Conservation (phyloP, 2,113 vertebrate species). For the Myocastor coypus region DNA sequence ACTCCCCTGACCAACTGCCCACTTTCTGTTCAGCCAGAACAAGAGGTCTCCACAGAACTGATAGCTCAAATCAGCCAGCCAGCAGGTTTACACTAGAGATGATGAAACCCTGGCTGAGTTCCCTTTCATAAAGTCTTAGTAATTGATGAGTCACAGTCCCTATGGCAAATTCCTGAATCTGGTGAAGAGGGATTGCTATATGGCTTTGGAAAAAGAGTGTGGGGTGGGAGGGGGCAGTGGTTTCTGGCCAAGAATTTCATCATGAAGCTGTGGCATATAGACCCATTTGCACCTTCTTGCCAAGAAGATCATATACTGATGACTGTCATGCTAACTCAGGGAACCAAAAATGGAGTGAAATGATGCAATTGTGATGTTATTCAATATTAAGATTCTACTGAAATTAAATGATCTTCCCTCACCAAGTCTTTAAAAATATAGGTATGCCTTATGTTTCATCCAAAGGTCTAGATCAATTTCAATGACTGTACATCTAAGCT, state of each 20-base stretch:
- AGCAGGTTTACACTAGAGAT: constrained; percentile 39
- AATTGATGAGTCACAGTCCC: constrained; percentile 46
- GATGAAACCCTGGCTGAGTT: background rate
- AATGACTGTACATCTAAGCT: constrained; percentile 36
- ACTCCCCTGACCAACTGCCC: background rate
- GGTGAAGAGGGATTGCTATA: background rate
- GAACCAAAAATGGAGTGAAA: constrained; percentile 60
- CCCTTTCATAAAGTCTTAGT: constrained; percentile 36
- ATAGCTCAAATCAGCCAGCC: background rate
- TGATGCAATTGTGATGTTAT: background rate
- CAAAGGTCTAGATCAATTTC: constrained; percentile 68
- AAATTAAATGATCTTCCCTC: constrained; percentile 72
- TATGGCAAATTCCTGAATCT: background rate
- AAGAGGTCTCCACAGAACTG: background rate
- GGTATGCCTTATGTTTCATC: constrained; percentile 66
- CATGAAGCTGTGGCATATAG: constrained; percentile 10
- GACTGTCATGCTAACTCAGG: background rate
- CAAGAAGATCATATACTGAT: constrained; percentile 12
- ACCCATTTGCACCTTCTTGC: constrained; percentile 42
- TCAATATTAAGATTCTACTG: background rate
- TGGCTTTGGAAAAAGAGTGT: constrained; percentile 48
- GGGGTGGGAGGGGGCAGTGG: background rate
- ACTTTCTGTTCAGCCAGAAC: background rate
- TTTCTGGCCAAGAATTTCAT: constrained; percentile 62
- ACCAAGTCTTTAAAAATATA: constrained; percentile 44